Percentiles rank a stretch among this genome's conserved stretches.
These are phyloP conservation scores for Peromyscus maniculatus DNA, from an alignment of 2,113 vertebrate species.

Conservation along the genomic window DNA sequence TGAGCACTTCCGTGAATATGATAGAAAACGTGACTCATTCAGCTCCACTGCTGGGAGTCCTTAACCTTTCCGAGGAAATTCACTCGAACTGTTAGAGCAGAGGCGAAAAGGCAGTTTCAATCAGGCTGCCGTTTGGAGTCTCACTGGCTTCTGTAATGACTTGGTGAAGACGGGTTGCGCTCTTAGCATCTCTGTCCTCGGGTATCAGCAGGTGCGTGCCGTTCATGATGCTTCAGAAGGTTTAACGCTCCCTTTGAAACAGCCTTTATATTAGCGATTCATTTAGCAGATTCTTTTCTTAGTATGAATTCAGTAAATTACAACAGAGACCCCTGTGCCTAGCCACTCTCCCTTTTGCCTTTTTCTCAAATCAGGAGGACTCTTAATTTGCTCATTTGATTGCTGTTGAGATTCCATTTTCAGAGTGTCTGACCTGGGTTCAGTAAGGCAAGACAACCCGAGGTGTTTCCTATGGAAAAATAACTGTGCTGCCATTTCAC, in stretches of 20 bases:
- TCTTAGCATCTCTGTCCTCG: constrained; percentile 6
- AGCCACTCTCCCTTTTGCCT: neutral
- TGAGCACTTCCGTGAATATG: constrained; percentile 46
- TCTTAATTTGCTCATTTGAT: neutral
- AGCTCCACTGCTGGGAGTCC: constrained; percentile 8
- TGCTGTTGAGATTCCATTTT: neutral
- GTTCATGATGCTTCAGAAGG: neutral
- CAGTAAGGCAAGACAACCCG: neutral
- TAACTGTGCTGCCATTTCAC: neutral
- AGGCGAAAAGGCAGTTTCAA: constrained; percentile 29
- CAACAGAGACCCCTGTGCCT: neutral
- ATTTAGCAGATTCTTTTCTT: constrained; percentile 17
- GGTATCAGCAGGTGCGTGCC: neutral
- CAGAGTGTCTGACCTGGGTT: neutral
- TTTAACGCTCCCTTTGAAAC: constrained; percentile 13
- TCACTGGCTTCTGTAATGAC: constrained; percentile 41
- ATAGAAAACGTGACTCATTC: constrained; percentile 27
- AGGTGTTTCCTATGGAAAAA: neutral
- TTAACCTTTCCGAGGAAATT: constrained; percentile 61
- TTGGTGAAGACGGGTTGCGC: constrained; percentile 6
- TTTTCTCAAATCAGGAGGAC: neutral
- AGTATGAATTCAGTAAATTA: constrained; percentile 7
- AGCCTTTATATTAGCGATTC: constrained; percentile 37
- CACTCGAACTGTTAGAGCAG: neutral
- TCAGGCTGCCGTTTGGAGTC: constrained; percentile 47